These are phyloP conservation scores for Hepsetus odoe DNA, from an alignment of 2,113 vertebrate genomes.

Conservation along the genomic window DNA sequence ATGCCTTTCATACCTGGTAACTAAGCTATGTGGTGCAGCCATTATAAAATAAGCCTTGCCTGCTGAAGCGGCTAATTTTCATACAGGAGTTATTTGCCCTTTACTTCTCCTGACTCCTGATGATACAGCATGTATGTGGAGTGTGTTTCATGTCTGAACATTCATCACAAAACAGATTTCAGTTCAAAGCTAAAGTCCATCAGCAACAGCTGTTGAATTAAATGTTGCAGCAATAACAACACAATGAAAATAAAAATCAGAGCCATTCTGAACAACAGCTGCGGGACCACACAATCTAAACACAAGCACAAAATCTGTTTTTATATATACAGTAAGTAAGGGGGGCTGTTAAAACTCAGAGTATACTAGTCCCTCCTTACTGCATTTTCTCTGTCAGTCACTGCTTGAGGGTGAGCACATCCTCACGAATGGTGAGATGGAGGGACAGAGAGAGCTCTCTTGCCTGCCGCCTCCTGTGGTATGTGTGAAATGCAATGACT, in stretches of 20 bases:
- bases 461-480: slow-evolving; percentile 16
- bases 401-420: slow-evolving; percentile 17
- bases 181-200: neutral
- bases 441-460: neutral
- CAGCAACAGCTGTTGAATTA: neutral
- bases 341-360: neutral
- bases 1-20: neutral
- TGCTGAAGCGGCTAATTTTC: too few species aligned
- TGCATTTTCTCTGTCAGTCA: slow-evolving; percentile 10
- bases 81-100: too few species aligned
- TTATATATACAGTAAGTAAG: neutral
- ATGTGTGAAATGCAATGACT: slow-evolving; percentile 49
- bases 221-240: neutral
- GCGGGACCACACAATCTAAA: neutral
- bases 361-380: neutral
- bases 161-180: neutral
- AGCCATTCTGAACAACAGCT: neutral
- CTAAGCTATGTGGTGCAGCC: too few species aligned
- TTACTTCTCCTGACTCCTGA: neutral
- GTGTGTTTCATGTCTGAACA: too few species aligned
- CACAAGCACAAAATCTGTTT: neutral
- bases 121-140: neutral
- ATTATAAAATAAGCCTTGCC: too few species aligned
- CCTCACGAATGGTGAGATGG: slow-evolving; percentile 9
- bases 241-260: neutral